Evolutionary conservation across 1,140 invertebrate species (phyloP).

Genomic region (Himalopsyche phryganea): DNA sequence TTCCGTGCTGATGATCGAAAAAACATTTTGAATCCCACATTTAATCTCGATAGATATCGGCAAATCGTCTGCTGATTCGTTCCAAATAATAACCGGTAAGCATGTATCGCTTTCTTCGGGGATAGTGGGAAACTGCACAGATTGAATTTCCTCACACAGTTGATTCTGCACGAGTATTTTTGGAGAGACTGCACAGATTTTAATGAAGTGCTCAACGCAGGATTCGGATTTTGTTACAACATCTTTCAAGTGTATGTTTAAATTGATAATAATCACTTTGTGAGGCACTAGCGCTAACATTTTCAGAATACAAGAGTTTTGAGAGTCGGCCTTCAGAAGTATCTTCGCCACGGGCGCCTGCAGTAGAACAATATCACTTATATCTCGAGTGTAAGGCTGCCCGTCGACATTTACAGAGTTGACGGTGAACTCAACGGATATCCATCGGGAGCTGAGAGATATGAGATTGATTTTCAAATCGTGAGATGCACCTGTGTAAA

Average conservation of each 20-base stretch:
- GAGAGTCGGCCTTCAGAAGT: constrained; percentile 22
- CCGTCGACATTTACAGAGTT: constrained; percentile 22
- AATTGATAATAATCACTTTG: constrained; percentile 13
- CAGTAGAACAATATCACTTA: constrained; percentile 17
- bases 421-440: constrained; percentile 18
- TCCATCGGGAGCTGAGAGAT: constrained; percentile 25
- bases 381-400: constrained; percentile 5
- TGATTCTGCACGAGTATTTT: constrained; percentile 13
- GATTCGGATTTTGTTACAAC: constrained; percentile 26
- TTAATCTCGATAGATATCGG: constrained; percentile 19
- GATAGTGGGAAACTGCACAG: constrained; percentile 17
- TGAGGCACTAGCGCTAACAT: constrained; percentile 5
- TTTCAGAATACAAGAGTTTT: constrained; percentile 19
- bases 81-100: constrained; percentile 22
- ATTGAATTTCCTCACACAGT: constrained; percentile 2
- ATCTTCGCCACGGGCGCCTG: constrained; percentile 21
- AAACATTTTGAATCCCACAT: constrained; percentile 3
- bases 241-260: constrained; percentile 18
- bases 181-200: constrained; percentile 10
- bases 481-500: constrained; percentile 11
- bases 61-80: constrained; percentile 22
- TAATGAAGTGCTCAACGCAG: constrained; percentile 11
- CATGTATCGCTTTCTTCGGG: constrained; percentile 20
- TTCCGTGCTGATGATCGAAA: constrained; percentile 13
- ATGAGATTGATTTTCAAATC: constrained; percentile 24